Percentiles rank a stretch among this genome's conserved stretches.
Evolutionary conservation across 1,140 invertebrate genomes (phyloP).

Genomic region (Portunus trituberculatus): DNA sequence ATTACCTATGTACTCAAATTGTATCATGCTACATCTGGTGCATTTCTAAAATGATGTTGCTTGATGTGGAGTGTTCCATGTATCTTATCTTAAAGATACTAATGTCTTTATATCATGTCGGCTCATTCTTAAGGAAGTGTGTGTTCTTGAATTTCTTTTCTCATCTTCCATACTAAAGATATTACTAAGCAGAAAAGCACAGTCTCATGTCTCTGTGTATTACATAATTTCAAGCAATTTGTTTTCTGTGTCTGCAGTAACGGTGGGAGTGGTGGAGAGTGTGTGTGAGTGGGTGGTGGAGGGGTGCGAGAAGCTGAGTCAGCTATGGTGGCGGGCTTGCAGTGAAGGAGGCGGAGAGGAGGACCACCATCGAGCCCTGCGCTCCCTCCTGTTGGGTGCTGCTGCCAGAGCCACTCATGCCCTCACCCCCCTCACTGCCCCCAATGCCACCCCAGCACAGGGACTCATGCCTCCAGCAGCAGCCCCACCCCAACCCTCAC

Average conservation of each 20-base stretch:
- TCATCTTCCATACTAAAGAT: no score
- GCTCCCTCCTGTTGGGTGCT: conserved; percentile 74
- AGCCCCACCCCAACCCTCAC: conserved; percentile 51
- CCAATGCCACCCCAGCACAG: conserved; percentile 53
- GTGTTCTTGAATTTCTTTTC: neutral
- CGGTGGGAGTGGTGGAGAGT: conserved; percentile 71
- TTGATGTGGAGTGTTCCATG: no score
- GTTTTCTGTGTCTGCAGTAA: conserved; percentile 52
- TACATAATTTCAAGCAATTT: neutral
- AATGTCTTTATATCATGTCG: no score
- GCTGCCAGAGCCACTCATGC: conserved; percentile 76
- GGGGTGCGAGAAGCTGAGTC: conserved; percentile 75
- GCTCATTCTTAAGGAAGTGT: no score
- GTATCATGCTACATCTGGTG: neutral
- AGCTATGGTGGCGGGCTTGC: conserved; percentile 76
- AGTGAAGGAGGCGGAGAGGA: conserved; percentile 73
- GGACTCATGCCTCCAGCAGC: neutral
- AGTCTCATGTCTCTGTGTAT: neutral
- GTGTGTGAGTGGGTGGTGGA: conserved; percentile 77
- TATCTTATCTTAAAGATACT: no score
- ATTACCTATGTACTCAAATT: no score
- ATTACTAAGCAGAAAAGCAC: no score
- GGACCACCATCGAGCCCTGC: conserved; percentile 72
- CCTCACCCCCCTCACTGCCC: conserved; percentile 74
- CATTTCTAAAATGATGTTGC: no score